These are phyloP conservation scores for Anodontia alba DNA, from an alignment of 2,888 invertebrate genomes.

Conservation along the genomic window DNA sequence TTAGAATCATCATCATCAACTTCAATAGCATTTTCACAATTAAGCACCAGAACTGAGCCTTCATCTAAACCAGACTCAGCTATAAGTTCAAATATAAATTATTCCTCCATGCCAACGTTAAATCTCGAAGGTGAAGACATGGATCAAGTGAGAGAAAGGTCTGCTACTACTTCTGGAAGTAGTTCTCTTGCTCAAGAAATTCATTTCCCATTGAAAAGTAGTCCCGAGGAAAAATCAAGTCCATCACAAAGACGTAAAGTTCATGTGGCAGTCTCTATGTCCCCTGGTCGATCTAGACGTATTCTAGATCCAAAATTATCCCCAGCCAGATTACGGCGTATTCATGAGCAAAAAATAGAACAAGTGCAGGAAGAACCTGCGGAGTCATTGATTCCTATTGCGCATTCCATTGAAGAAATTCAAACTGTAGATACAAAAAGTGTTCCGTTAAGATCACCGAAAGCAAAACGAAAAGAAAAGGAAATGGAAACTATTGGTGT, in stretches of 20 bases:
- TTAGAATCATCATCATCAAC: slow-evolving; percentile 66
- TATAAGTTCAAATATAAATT: slow-evolving; percentile 66
- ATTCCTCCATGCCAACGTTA: slow-evolving; percentile 76
- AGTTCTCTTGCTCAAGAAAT: slow-evolving; percentile 23
- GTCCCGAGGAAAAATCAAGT: slow-evolving; percentile 45
- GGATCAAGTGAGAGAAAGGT: slow-evolving; percentile 60
- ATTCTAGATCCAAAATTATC: slow-evolving; percentile 58
- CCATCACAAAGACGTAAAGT: slow-evolving; percentile 62
- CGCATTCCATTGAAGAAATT: slow-evolving; percentile 46
- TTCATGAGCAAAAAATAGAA: slow-evolving; percentile 49
- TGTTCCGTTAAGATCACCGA: slow-evolving; percentile 54
- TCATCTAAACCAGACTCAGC: slow-evolving; percentile 68
- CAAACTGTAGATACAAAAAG: slow-evolving; percentile 38
- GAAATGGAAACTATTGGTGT: slow-evolving; percentile 79
- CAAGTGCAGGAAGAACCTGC: slow-evolving; percentile 56
- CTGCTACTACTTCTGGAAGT: slow-evolving; percentile 63
- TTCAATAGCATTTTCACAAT: slow-evolving; percentile 60
- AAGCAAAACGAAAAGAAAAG: slow-evolving; percentile 69
- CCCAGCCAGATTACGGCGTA: slow-evolving; percentile 44
- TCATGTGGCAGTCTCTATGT: slow-evolving; percentile 64
- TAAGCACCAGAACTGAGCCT: slow-evolving; percentile 49
- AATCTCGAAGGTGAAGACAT: slow-evolving; percentile 63
- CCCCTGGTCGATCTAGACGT: slow-evolving; percentile 56
- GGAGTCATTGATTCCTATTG: slow-evolving; percentile 48
- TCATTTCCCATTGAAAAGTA: slow-evolving; percentile 15